Conservation (phyloP, 2,888 invertebrate species). For the Cosmorhoe ocellata region DNA sequence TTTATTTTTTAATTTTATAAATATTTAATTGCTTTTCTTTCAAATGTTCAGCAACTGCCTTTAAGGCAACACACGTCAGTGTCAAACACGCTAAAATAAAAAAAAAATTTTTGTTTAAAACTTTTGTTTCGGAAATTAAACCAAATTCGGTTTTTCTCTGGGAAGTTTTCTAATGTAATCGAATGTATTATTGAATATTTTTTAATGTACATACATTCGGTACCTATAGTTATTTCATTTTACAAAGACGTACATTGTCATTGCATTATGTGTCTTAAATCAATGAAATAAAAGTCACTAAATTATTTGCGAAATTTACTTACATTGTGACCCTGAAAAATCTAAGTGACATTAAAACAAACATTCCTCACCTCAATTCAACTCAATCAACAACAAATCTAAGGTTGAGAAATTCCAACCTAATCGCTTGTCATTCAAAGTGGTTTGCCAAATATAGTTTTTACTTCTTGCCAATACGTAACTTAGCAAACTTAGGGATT, state of each 20-base stretch:
- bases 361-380: conserved; percentile 51
- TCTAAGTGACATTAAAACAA: background rate
- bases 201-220: no score
- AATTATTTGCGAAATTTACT: no score
- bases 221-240: no score
- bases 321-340: no score
- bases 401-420: background rate
- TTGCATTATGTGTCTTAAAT: no score
- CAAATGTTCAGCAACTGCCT: conserved; percentile 18
- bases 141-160: no score
- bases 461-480: conserved; percentile 61
- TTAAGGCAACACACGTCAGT: conserved; percentile 41
- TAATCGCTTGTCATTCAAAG: conserved; percentile 37
- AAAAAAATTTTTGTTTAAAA: no score
- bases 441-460: conserved; percentile 53
- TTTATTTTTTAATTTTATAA: conserved; percentile 36
- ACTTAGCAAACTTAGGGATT: conserved; percentile 30
- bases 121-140: no score
- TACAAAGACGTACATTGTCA: no score
- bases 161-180: no score
- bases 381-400: conserved; percentile 32
- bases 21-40: conserved; percentile 24
- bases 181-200: no score
- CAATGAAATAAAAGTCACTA: no score
- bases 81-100: conserved; percentile 41